These are phyloP conservation scores for Peucedramus taeniatus DNA, from an alignment of 2,113 vertebrate species.

Conservation along the genomic window DNA sequence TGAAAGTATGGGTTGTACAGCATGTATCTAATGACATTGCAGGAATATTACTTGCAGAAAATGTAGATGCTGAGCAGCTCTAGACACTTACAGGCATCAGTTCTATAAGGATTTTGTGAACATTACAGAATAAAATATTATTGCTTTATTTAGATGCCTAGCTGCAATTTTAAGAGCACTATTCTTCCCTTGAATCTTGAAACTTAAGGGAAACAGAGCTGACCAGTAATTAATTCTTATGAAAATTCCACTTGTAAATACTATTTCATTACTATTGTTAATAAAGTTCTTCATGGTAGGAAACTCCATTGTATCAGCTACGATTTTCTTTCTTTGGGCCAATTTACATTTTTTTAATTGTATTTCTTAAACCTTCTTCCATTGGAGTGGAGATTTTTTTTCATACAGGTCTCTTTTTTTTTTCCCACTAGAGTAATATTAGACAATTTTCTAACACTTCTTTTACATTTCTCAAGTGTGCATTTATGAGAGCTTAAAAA, in stretches of 20 bases:
- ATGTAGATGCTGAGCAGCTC: background rate
- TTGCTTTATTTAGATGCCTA: background rate
- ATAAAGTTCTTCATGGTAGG: background rate
- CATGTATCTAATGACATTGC: background rate
- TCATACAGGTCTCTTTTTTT: background rate
- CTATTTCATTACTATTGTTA: background rate
- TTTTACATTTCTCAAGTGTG: background rate
- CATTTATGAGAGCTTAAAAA: constrained; percentile 47
- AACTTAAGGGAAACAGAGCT: background rate
- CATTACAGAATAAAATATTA: background rate
- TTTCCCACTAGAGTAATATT: background rate
- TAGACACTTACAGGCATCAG: background rate
- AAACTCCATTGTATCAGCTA: background rate
- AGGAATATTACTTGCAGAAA: background rate
- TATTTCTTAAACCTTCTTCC: background rate
- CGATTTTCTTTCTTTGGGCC: background rate
- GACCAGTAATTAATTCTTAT: background rate
- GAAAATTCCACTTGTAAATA: background rate
- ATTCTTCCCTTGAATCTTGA: background rate
- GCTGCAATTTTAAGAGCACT: background rate
- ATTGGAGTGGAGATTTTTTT: background rate
- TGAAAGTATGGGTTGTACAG: background rate
- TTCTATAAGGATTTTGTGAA: background rate
- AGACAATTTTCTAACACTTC: background rate
- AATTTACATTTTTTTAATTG: background rate